Conservation (phyloP, 2,113 vertebrate genomes). For the Microcebus tavaratra region DNA sequence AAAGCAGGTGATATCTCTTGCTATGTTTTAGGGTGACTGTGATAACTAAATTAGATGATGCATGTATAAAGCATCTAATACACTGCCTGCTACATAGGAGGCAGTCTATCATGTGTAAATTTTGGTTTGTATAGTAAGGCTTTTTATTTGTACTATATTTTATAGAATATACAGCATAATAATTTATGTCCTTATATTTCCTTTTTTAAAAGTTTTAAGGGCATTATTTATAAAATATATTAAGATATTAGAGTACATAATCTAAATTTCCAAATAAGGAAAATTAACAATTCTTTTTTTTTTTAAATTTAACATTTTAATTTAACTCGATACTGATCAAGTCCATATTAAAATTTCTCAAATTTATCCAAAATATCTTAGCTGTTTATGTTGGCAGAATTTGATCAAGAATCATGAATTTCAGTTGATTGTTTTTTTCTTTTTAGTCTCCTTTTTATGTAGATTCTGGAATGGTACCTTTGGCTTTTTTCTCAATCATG, state of each 20-base stretch:
- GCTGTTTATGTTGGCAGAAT: not conserved
- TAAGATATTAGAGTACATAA: not conserved
- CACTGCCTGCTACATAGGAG: not conserved
- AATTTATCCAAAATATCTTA: conserved; percentile 10
- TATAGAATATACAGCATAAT: not conserved
- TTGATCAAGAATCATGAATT: conserved; percentile 34
- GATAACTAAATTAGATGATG: not conserved
- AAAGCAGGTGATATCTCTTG: not conserved
- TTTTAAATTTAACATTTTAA: conserved; percentile 6
- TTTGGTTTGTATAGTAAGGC: not conserved
- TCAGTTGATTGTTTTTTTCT: conserved; percentile 20
- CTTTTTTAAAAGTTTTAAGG: not conserved
- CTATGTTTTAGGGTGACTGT: not conserved
- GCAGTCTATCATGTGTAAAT: not conserved
- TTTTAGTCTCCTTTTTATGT: not conserved
- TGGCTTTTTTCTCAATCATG: conserved; percentile 17
- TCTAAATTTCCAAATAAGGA: not conserved
- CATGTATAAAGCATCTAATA: not conserved
- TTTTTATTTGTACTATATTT: conserved; percentile 4
- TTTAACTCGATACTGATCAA: not conserved
- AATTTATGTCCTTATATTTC: not conserved
- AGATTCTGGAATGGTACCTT: not conserved
- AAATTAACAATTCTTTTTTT: not conserved
- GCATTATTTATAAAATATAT: not conserved
- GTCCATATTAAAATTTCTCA: not conserved